phyloP scores from a whole-genome alignment of 2,888 invertebrate genomes.

The Cylloceria caligata region DNA sequence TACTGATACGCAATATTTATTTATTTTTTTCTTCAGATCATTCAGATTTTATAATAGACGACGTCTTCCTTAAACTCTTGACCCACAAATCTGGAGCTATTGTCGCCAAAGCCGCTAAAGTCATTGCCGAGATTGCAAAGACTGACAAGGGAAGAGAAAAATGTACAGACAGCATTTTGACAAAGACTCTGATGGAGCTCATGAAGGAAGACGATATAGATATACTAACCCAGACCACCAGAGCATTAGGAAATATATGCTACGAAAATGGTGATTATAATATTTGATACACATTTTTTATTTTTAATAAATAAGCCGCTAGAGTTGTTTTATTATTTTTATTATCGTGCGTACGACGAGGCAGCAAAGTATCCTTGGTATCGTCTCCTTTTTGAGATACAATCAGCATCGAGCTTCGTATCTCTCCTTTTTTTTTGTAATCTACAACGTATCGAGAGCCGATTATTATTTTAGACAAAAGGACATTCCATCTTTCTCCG shows the following conservation, averaged over 20 bases:
- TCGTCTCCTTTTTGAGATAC: too few relatives aligned
- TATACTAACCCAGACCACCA: constrained; percentile 90
- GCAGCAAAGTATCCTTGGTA: too few relatives aligned
- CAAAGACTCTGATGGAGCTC: constrained; percentile 87
- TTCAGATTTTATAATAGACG: constrained; percentile 73
- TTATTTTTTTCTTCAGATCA: constrained; percentile 70
- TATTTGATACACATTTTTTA: constrained; percentile 15
- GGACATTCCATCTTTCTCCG: too few relatives aligned
- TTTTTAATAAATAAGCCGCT: neutral
- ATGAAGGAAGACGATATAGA: constrained; percentile 85
- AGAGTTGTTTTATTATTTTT: too few relatives aligned
- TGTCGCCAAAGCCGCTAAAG: constrained; percentile 87
- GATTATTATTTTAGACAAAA: too few relatives aligned
- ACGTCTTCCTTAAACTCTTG: constrained; percentile 77
- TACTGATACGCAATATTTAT: neutral
- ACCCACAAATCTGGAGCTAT: constrained; percentile 75
- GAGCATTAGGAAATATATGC: constrained; percentile 95
- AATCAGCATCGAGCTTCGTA: too few relatives aligned
- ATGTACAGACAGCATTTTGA: constrained; percentile 88
- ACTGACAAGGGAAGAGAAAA: constrained; percentile 90
- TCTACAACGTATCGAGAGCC: too few relatives aligned
- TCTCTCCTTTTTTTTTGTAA: too few relatives aligned
- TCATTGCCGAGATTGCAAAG: constrained; percentile 93
- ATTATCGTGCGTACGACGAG: too few relatives aligned
- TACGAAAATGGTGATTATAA: constrained; percentile 90